Evolutionary conservation across 2,888 invertebrate species (phyloP).

Genomic region (Gari tellinella): DNA sequence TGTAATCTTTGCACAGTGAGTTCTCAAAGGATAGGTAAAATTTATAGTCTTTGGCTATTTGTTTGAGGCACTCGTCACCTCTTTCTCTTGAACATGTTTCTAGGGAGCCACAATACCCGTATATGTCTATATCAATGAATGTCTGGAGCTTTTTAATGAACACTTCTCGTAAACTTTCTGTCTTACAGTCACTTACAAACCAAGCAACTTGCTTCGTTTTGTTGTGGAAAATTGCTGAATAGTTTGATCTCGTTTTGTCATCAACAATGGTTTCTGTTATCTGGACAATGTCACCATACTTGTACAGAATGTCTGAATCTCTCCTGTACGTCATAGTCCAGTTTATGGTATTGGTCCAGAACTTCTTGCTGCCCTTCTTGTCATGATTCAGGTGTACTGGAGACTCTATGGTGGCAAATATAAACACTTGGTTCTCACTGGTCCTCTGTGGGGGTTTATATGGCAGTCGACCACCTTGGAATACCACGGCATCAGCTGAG

Average conservation of each 20-base stretch:
- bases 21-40: constrained; percentile 66
- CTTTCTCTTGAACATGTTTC: constrained; percentile 35
- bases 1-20: constrained; percentile 55
- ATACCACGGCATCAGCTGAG: constrained; percentile 42
- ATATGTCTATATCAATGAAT: constrained; percentile 44
- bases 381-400: constrained; percentile 28
- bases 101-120: constrained; percentile 40
- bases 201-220: constrained; percentile 45
- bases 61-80: constrained; percentile 21
- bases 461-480: constrained; percentile 40
- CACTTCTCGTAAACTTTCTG: constrained; percentile 44
- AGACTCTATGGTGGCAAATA: constrained; percentile 34
- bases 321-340: constrained; percentile 58
- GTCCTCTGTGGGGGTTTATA: constrained; percentile 25
- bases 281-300: constrained; percentile 31
- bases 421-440: constrained; percentile 29
- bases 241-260: not conserved
- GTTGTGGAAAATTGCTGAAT: constrained; percentile 22
- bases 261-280: not conserved
- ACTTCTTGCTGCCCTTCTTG: not conserved
- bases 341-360: constrained; percentile 27
- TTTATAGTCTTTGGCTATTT: constrained; percentile 23
- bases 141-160: constrained; percentile 37
- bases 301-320: constrained; percentile 55
- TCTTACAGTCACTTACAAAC: constrained; percentile 56